Evolutionary conservation across 1,140 invertebrate genomes (phyloP), one percentile per base, ranked within the genome.

Genomic region (Drosophila kohkoa): DNA sequence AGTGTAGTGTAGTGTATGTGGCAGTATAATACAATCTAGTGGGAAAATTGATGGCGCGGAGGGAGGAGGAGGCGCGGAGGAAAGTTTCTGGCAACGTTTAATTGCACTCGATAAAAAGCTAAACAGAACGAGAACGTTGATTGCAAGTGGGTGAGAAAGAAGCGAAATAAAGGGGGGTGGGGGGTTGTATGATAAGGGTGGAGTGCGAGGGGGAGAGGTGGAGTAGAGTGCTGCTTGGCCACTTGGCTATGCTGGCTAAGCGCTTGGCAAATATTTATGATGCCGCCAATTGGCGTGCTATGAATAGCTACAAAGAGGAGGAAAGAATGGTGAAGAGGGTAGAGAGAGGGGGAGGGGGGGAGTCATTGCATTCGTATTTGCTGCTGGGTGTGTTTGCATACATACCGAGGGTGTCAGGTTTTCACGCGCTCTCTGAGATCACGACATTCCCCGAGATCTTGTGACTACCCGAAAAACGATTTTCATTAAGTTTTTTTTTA

Each of bases 211-310:
- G 51, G n/a, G 2, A 41, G 7, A 7, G 59, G n/a, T 2, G 10
- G 16, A 41, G 11, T 6, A 38, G 35, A 28, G 38, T 58, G 55
- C 3, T 58, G 55, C 30, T 32, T 28, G 41, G n/a, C 16, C 30
- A 16, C 38, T 35, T 45, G 13, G 28, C 3, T 48, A 64, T 48
- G 54, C 55, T 73, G 71, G 64, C 63, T 62, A 60, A 73, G 48
- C 55, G 52, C 45, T 69, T 75, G 64, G 75, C 75, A 75, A 75
- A 75, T 77, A 69, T 77, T 75, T 75, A 64, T 69, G 58, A 64
- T 69, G 25, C 28, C 28, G n/a, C 49, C 71, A 69, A 52, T 57
- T 68, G 75, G 41, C 54, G 73, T 25, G 38, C 6, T 43, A 62
- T 51, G 35, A 62, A 41, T n/a, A 13, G 13, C 2, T 32, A 1